Base-by-base conservation (phyloP, 2,888 invertebrate genomes). In the Petrolisthes cinctipes region DNA sequence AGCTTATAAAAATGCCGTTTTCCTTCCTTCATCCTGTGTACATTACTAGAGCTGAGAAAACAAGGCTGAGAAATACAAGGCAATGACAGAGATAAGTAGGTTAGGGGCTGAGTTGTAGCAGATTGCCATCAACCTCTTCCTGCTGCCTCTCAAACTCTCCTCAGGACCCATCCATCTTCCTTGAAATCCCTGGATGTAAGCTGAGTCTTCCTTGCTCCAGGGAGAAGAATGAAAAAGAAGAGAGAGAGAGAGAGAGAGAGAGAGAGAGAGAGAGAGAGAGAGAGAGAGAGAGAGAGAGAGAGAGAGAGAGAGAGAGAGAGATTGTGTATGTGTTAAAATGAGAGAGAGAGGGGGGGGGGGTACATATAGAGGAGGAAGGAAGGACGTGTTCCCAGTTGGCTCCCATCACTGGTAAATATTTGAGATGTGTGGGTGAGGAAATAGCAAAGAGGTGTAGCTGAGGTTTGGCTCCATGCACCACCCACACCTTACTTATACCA, bases 221-320 rank as follows among this genome's bases (percentile, higher is more conserved):
- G 23, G 20, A 23, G 23, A 82, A 17, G 20, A 73, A 75, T 51
- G 11, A 37, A 14, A 68, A 0, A 7, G 2, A 51, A 82, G 14
- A 37, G 23, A 68, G 23, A 66, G 7, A 20, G 20, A 81, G 81
- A 81, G 57, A n/a, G 53, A 54, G 56, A 80, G 79, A 54, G 54
- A 54, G 79, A 79, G n/a, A 54, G 54, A 54, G 80, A 80, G 80
- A 57, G 57, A n/a, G 80, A 80, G 80, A 57, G 57, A 57, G 81
- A 81, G 61, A 57, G 61, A 57, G 81, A 81, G 81, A 57, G 61
- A 81, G 37, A 37, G 37, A 37, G 37, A 37, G 37, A 37, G 37
- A 20, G 23, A 68, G 68, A 68, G 68, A 20, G 81, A 81, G 57
- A 81, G 61, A 53, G 78, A 78, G 78, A 53, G 53, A 53, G 78